Evolutionary conservation across 1,140 invertebrate genomes (phyloP), one percentile per base, ranked within the genome.

Genomic region (Andricus grossulariae): DNA sequence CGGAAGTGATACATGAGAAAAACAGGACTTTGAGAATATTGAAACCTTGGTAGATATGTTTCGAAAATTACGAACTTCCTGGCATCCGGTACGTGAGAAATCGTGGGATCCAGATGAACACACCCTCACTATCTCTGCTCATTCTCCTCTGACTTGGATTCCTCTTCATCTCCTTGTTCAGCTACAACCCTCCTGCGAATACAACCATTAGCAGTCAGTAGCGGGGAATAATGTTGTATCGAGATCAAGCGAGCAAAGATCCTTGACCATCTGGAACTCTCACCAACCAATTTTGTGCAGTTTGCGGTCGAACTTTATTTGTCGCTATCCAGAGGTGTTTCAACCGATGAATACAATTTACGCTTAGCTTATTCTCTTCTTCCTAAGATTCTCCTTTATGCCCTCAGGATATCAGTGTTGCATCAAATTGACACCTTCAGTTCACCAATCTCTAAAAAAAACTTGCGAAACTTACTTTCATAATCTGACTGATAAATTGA

Each of bases 221-320:
- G 82, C 80, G 81, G 79, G 83, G 79, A 86, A 86, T 79, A 80
- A 86, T 81, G 80, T 83, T 82, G 82, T 86, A 85, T 81, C 77
- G 79, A 77, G 77, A 78, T 78, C 77, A 78, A 70, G 74, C 72
- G 76, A 83, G 80, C 77, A 66, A 66, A 80, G 70, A 74, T 77
- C 74, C 71, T 75, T 75, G 83, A 81, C 86, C 86, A 88, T 88
- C 88, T 88, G 86, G 83, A 75, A 21, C 66, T 72, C 76, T 88
- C 81, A 74, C 72, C 79, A 75, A 87, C 83, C 83, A 86, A 88
- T 89, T 89, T 88, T 81, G 83, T 83, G 81, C 81, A 87, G 86
- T 88, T 88, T 89, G 88, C 85, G 88, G 88, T 89, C 82, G 80
- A 86, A 88, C 80, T 86, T 88, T 88, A 86, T 88, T 88, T 88